phyloP scores from a whole-genome alignment of 2,797 vertebrate species.

The Natrix natrix region DNA sequence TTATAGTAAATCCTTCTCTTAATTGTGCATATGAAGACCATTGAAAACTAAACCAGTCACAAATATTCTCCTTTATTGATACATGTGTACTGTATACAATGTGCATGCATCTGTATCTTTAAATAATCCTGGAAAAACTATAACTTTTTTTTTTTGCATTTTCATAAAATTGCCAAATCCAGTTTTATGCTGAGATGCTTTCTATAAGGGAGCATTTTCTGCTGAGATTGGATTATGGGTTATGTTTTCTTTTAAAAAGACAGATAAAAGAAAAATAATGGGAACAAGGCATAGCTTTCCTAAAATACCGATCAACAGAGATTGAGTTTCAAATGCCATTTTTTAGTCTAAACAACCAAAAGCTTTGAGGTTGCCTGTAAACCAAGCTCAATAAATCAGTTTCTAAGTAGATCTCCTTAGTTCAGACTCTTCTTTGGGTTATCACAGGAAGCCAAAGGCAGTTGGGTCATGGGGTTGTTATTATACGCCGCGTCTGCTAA shows the following conservation, averaged over 20 bases:
- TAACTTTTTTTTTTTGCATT: not conserved
- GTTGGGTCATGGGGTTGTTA: slow-evolving; percentile 65
- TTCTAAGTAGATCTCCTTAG: slow-evolving; percentile 1
- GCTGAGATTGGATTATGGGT: not conserved
- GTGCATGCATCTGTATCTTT: not conserved
- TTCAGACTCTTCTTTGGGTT: slow-evolving; percentile 36
- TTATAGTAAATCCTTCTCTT: not conserved
- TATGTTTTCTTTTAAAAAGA: not conserved
- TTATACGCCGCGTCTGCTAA: slow-evolving; percentile 71
- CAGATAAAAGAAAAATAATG: not conserved
- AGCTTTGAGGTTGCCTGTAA: not conserved
- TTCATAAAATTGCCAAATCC: not conserved
- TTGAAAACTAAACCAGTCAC: not conserved
- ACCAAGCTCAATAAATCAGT: not conserved
- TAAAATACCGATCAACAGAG: not conserved
- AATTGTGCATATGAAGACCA: not conserved
- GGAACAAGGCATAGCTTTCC: not conserved
- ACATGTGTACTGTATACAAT: not conserved
- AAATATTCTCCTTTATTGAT: not conserved
- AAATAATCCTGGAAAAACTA: not conserved
- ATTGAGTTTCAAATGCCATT: not conserved
- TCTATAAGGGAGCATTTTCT: not conserved
- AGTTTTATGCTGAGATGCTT: not conserved
- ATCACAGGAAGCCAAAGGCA: slow-evolving; percentile 43
- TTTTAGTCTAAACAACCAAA: not conserved